Evolutionary conservation across 1,140 invertebrate species (phyloP).

Genomic region (Papilio glaucus): DNA sequence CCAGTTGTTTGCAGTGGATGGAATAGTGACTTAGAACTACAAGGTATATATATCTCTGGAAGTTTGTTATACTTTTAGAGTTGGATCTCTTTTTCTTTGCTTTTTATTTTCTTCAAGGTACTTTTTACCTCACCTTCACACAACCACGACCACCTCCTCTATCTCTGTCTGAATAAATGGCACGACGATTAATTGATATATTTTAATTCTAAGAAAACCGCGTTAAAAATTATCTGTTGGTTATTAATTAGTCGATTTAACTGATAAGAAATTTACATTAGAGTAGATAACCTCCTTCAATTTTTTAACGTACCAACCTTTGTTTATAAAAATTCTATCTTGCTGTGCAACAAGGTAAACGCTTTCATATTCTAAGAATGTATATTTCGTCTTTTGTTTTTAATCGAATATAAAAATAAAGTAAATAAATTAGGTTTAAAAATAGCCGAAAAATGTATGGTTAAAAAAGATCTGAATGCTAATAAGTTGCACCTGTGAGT

Average conservation of each 20-base stretch:
- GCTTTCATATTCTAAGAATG: not conserved
- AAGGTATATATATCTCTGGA: too few relatives aligned
- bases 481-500: not conserved
- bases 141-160: not conserved
- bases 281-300: not conserved
- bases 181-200: not conserved
- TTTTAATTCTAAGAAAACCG: not conserved
- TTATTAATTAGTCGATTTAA: conserved; percentile 3
- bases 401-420: not conserved
- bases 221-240: conserved; percentile 4
- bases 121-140: too few relatives aligned
- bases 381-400: not conserved
- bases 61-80: too few relatives aligned
- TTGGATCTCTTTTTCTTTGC: too few relatives aligned
- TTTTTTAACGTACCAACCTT: too few relatives aligned
- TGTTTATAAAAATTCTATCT: too few relatives aligned
- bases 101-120: too few relatives aligned
- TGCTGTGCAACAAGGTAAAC: too few relatives aligned
- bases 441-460: not conserved
- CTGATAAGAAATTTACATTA: not conserved
- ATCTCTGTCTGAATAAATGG: not conserved
- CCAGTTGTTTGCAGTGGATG: too few relatives aligned
- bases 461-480: not conserved
- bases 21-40: too few relatives aligned
- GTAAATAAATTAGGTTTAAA: not conserved